Evolutionary conservation across 2,797 vertebrate species (phyloP), one percentile per base, ranked within the genome.

Genomic region (Alauda arvensis): DNA sequence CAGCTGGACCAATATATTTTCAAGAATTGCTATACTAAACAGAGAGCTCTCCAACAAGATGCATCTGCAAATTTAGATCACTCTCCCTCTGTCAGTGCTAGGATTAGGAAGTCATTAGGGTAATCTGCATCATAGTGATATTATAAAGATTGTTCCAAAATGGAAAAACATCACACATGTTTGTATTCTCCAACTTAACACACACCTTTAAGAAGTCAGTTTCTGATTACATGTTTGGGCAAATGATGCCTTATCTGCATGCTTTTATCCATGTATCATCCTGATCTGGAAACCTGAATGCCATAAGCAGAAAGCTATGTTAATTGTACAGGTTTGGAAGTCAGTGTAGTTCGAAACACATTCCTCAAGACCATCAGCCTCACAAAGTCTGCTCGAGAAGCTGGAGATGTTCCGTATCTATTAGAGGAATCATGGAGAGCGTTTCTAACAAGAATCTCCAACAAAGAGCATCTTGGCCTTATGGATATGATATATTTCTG

Each of bases 241-340:
- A 93, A 80, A 80, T 0, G 4, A 67, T 72, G 79, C 72, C 49
- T 94, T 86, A 91, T 85, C 88, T 91, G 72, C 63, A 20, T 43
- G 63, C 4, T 80, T 88, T 83, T 77, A n/a, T 74, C 76, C 52
- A 34, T 69, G 70, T 70, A 85, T 63, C 88, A 53, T 88, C 76
- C 74, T 55, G 70, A 71, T 59, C 40, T 48, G 79, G 78, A 69
- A 90, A 91, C 34, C 23, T 56, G 62, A 69, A 81, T 88, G 67
- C 72, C 82, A 69, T 83, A 90, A 92, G 23, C 77, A 92, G 77
- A 91, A 83, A 93, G 80, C 45, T 90, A 76, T 90, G 82, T 91
- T 92, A 88, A 90, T 81, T 87, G 66, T 31, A 29, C 24, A 4
- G 48, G 42, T n/a, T 69, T 69, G 49, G 53, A 85, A 89, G 34